Conservation (phyloP, 1,140 invertebrate species). For the Chironomus striatipennis region DNA sequence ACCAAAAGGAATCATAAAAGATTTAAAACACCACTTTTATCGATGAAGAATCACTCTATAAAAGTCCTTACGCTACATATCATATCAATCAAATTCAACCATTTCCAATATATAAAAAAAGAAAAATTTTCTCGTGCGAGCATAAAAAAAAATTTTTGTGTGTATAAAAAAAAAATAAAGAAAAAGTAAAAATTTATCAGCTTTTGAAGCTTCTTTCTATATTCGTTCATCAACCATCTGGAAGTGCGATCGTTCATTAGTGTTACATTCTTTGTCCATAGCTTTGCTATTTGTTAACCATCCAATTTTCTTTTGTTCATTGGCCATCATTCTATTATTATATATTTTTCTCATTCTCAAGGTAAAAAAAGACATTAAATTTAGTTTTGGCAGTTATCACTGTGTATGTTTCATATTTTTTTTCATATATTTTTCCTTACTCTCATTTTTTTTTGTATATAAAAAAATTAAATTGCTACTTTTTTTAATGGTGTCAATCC, state of each 20-base stretch:
- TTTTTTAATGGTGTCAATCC: conserved; percentile 17
- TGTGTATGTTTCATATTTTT: background rate
- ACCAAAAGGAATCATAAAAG: too few relatives aligned
- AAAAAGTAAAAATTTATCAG: too few relatives aligned
- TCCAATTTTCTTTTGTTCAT: conserved; percentile 12
- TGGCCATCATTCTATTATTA: background rate
- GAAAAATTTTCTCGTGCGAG: too few relatives aligned
- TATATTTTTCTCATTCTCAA: background rate
- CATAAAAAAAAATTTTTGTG: background rate
- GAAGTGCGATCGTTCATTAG: conserved; percentile 6
- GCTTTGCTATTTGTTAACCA: background rate
- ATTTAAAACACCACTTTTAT: too few relatives aligned
- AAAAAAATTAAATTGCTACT: conserved; percentile 19
- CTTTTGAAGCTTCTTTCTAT: background rate
- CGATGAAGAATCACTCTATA: background rate
- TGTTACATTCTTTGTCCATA: background rate
- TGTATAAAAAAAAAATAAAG: background rate
- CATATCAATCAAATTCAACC: background rate
- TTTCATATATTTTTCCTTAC: too few relatives aligned
- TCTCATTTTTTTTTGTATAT: background rate
- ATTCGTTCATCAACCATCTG: background rate
- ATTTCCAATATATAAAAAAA: background rate
- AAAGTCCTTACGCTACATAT: background rate
- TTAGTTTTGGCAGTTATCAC: conserved; percentile 23
- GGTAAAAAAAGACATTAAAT: conserved; percentile 10